Conservation (phyloP, 2,113 vertebrate species). For the Puntigrus tetrazona region DNA sequence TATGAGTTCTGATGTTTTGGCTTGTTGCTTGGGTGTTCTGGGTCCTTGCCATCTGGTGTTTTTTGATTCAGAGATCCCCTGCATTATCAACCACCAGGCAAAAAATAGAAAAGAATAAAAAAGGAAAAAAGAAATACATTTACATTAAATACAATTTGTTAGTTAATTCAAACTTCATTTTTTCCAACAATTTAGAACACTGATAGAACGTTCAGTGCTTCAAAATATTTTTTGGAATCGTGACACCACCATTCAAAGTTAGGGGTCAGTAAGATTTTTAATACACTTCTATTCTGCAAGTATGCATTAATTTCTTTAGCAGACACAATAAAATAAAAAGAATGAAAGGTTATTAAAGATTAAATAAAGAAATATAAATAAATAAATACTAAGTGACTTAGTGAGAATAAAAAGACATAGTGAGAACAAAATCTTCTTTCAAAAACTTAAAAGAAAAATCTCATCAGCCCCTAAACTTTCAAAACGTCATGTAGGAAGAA, state of each 20-base stretch:
- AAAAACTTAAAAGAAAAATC: not conserved
- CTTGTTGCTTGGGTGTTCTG: not conserved
- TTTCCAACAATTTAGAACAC: not conserved
- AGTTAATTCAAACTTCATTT: not conserved
- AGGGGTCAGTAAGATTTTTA: not conserved
- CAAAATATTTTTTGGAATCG: no score
- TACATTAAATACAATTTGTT: no score
- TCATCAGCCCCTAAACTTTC: not conserved
- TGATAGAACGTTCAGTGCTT: not conserved
- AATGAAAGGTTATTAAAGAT: not conserved
- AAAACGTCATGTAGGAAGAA: not conserved
- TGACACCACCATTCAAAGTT: not conserved
- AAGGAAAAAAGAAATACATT: no score
- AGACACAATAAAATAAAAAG: not conserved
- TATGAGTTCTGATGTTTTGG: not conserved
- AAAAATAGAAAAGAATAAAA: not conserved
- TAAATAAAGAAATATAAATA: no score
- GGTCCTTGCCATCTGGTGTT: not conserved
- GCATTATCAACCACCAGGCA: not conserved
- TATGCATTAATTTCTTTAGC: not conserved
- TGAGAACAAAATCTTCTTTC: not conserved
- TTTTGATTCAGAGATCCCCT: not conserved
- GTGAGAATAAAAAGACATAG: not conserved
- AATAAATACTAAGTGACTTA: no score
- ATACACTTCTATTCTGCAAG: not conserved